Base-by-base conservation (phyloP, 2,797 vertebrate genomes). In the Gila robusta region DNA sequence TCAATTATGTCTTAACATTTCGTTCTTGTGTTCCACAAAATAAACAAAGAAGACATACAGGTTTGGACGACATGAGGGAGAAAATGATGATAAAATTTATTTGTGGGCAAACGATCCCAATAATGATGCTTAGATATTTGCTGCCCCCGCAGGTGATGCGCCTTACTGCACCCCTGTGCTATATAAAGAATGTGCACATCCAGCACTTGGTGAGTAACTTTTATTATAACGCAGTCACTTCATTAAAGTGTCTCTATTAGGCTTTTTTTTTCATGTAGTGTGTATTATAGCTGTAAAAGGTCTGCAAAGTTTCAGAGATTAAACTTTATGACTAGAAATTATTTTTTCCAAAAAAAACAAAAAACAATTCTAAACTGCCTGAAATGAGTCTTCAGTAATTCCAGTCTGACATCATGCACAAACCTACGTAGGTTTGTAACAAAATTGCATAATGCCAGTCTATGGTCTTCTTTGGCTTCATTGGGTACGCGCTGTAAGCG, bases 161-260 rank as follows among this genome's bases (percentile, higher is more conserved):
- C 97, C 97, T 0, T 99, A 98, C 90, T 99, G 98, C 94, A 99
- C 97, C 82, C 98, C 98, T 0, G 97, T 98, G 94, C 96, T 98
- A 88, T 99, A 99, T 94, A 99, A 98, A 92, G 98, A 99, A 91
- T 99, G 98, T 82, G 98, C 98, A n/a, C 98, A 99, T 54, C 98
- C 98, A 0, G 98, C 98, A 52, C 94, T 99, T 39, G 98, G 98
- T 99, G 93, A 97, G 97, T 81, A 79, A 84, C 54, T 49, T 47
- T 62, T 64, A 28, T 47, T 28, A 64, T 17, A 2, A 82, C 9
- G 5, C 26, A 16, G 0, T 47, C 26, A 32, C 62, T 59, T n/a
- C 10, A 59, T 19, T 11, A 64, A 37, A 41, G 12, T 21, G 14
- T 59, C 21, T n/a, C 7, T n/a, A 7, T 39, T 9, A 28, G 6